A percentile compares a stretch with the other conserved stretches of the same genome.
Conservation (phyloP, 2,888 invertebrate genomes). For the Salpingus planirostris region DNA sequence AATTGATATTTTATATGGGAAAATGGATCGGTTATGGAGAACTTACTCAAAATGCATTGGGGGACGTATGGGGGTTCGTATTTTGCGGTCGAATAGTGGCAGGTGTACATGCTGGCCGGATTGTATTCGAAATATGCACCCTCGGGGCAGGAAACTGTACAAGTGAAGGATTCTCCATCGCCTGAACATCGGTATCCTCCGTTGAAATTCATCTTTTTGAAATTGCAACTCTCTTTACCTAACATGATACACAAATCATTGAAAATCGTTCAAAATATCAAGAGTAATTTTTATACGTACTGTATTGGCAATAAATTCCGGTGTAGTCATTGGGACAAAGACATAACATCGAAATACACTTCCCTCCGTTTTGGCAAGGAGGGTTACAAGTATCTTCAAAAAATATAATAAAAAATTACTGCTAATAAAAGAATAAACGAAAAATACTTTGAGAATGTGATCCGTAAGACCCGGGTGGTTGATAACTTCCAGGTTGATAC, state of each 20-base stretch:
- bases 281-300: too few relatives aligned
- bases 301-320: slow-evolving; percentile 67
- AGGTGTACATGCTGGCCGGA: slow-evolving; percentile 55
- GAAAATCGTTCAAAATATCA: too few relatives aligned
- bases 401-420: too few relatives aligned
- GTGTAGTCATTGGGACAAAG: slow-evolving; percentile 64
- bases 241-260: too few relatives aligned
- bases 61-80: slow-evolving; percentile 65
- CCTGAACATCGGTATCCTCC: slow-evolving; percentile 67
- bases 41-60: slow-evolving; percentile 58
- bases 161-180: slow-evolving; percentile 51
- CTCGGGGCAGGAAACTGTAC: slow-evolving; percentile 57
- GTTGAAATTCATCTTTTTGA: slow-evolving; percentile 60
- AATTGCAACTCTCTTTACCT: slow-evolving; percentile 52
- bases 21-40: slow-evolving; percentile 10
- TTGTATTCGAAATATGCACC: slow-evolving; percentile 54
- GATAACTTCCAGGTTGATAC: too few relatives aligned
- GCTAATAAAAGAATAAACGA: too few relatives aligned
- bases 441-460: too few relatives aligned
- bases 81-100: slow-evolving; percentile 54
- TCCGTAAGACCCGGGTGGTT: too few relatives aligned
- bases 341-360: slow-evolving; percentile 71
- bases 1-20: slow-evolving; percentile 7
- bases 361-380: slow-evolving; percentile 70
- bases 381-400: slow-evolving; percentile 63